A percentile compares a stretch with the other conserved stretches of the same genome.
Evolutionary conservation across 2,888 invertebrate genomes (phyloP).

Genomic region (Ichneumon xanthorius): DNA sequence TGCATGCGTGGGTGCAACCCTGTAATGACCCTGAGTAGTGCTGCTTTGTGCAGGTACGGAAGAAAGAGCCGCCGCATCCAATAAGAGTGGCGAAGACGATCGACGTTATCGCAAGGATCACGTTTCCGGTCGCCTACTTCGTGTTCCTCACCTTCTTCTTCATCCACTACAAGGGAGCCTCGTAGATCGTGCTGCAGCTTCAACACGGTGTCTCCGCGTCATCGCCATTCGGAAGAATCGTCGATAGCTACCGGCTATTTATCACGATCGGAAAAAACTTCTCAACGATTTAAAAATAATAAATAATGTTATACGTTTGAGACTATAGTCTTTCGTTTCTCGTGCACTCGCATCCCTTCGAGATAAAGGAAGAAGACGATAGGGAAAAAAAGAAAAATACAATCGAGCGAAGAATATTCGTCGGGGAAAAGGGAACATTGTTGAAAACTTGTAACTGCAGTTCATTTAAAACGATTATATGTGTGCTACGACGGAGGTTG

Average conservation of each 20-base stretch:
- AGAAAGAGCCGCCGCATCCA: slow-evolving; percentile 96
- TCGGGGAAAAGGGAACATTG: slow-evolving; percentile 2
- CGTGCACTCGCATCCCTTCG: slow-evolving; percentile 51
- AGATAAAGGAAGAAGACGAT: slow-evolving; percentile 27
- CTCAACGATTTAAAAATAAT: slow-evolving; percentile 14
- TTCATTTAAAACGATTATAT: slow-evolving; percentile 20
- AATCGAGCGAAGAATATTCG: slow-evolving; percentile 16
- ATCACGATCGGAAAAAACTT: slow-evolving; percentile 7
- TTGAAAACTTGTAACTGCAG: slow-evolving; percentile 36
- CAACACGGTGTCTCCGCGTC: slow-evolving; percentile 10
- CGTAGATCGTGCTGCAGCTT: slow-evolving; percentile 85
- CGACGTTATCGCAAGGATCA: slow-evolving; percentile 97
- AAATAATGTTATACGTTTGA: slow-evolving; percentile 42
- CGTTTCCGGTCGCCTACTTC: slow-evolving; percentile 96
- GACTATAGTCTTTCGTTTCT: slow-evolving; percentile 39
- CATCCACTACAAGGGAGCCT: slow-evolving; percentile 96
- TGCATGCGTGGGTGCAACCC: slow-evolving; percentile 70
- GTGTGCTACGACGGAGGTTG: slow-evolving; percentile 9
- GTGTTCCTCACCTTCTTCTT: slow-evolving; percentile 98
- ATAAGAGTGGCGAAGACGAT: slow-evolving; percentile 97
- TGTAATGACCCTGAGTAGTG: slow-evolving; percentile 86
- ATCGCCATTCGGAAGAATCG: slow-evolving; percentile 19
- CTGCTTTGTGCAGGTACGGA: slow-evolving; percentile 94
- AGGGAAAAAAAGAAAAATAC: not conserved
- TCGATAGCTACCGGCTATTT: not conserved